Percentiles rank a stretch among this genome's conserved stretches.
phyloP scores from a whole-genome alignment of 2,888 invertebrate genomes.

The Chalcosyrphus nemorum region DNA sequence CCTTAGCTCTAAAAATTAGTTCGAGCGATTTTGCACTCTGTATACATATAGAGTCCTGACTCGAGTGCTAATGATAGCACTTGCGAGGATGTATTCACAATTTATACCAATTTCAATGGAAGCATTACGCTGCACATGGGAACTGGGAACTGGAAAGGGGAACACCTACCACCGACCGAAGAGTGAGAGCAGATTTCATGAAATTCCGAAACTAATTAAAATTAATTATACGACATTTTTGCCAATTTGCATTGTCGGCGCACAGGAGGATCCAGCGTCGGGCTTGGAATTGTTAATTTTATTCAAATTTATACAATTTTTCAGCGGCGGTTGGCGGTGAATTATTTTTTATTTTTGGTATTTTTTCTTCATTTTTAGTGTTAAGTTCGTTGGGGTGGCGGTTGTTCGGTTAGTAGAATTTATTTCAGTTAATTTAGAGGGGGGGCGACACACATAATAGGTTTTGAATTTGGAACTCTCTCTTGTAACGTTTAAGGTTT shows the following conservation, averaged over 20 bases:
- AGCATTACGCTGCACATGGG: constrained; percentile 23
- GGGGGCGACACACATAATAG: constrained; percentile 5
- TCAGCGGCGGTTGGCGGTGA: background rate
- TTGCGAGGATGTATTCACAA: constrained; percentile 25
- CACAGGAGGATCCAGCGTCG: background rate
- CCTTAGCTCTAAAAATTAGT: constrained; percentile 48
- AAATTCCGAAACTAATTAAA: constrained; percentile 71
- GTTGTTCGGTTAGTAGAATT: background rate
- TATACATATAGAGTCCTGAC: constrained; percentile 7
- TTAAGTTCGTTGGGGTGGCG: background rate
- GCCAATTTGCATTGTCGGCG: constrained; percentile 60
- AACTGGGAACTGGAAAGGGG: background rate
- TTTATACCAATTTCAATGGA: constrained; percentile 24
- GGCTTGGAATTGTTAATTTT: constrained; percentile 54
- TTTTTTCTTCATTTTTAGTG: constrained; percentile 20
- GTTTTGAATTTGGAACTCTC: constrained; percentile 11
- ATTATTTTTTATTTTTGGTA: constrained; percentile 9
- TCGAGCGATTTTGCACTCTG: constrained; percentile 37
- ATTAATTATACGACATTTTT: constrained; percentile 70
- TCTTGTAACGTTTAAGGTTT: background rate
- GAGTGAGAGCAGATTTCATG: constrained; percentile 35
- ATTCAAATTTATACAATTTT: constrained; percentile 67
- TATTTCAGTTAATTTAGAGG: background rate
- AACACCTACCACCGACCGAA: background rate
- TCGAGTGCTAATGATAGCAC: constrained; percentile 44